Evolutionary conservation across 2,888 invertebrate genomes (phyloP).

Genomic region (Crepidodera aurea): DNA sequence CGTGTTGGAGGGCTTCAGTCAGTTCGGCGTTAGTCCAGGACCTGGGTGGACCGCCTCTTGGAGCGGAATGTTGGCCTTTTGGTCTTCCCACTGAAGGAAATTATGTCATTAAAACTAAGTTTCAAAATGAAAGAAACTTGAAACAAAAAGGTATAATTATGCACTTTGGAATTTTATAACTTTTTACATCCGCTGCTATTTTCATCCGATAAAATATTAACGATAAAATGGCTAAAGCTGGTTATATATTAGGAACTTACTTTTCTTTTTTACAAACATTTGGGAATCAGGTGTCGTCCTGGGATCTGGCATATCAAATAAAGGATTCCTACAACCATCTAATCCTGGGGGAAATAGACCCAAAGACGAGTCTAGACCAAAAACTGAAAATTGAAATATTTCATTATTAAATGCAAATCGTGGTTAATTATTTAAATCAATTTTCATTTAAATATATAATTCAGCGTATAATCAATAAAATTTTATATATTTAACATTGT

Average conservation of each 20-base stretch:
- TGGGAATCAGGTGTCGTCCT: conserved; percentile 72
- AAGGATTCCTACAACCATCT: conserved; percentile 76
- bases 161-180: too few relatives aligned
- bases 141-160: too few relatives aligned
- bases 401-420: background rate
- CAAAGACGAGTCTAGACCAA: conserved; percentile 76
- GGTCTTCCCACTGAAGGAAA: conserved; percentile 75
- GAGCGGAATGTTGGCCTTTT: conserved; percentile 91
- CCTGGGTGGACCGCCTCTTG: conserved; percentile 87
- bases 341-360: conserved; percentile 80
- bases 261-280: conserved; percentile 79
- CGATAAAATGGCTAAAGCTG: too few relatives aligned
- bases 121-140: background rate
- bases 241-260: conserved; percentile 65
- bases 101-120: background rate
- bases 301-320: conserved; percentile 79
- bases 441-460: too few relatives aligned
- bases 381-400: conserved; percentile 67
- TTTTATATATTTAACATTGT: background rate
- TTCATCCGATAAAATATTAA: too few relatives aligned
- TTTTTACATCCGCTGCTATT: too few relatives aligned
- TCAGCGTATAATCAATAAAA: too few relatives aligned
- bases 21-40: conserved; percentile 93
- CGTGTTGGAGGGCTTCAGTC: conserved; percentile 89
- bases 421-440: too few relatives aligned